A percentile compares a stretch with the other conserved stretches of the same genome.
These are phyloP conservation scores for Brachionus calyciflorus DNA, from an alignment of 1,140 invertebrate species.

Conservation along the genomic window DNA sequence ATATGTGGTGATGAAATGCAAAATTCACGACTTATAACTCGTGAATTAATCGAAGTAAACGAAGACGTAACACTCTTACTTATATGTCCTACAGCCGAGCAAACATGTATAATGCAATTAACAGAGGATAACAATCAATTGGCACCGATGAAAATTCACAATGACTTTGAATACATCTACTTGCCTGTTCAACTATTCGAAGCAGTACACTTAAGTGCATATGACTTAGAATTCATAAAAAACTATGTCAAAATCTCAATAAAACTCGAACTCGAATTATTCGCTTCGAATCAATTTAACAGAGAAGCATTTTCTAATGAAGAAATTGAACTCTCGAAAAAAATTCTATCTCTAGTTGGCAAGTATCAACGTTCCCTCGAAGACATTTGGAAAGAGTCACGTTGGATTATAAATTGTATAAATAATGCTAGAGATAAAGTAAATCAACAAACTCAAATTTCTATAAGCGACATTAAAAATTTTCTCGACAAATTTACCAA, in stretches of 20 bases:
- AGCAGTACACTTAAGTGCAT: constrained; percentile 49
- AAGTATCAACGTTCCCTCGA: constrained; percentile 57
- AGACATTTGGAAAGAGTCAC: constrained; percentile 79
- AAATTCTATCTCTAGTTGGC: constrained; percentile 71
- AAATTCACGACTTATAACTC: background rate
- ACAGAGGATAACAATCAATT: background rate
- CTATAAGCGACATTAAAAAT: background rate
- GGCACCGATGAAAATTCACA: background rate
- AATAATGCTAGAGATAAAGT: constrained; percentile 80
- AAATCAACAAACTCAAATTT: background rate
- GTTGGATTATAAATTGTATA: constrained; percentile 92
- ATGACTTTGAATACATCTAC: constrained; percentile 61
- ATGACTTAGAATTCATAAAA: constrained; percentile 30
- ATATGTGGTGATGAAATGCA: background rate
- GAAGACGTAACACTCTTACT: constrained; percentile 19
- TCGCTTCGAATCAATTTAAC: constrained; percentile 45
- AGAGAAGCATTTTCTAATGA: constrained; percentile 77
- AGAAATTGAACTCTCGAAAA: constrained; percentile 79
- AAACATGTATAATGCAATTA: constrained; percentile 39
- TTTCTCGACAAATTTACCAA: background rate
- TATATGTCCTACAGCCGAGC: constrained; percentile 30
- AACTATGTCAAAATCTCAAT: constrained; percentile 31
- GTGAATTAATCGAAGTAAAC: constrained; percentile 35
- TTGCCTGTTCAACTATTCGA: constrained; percentile 81
- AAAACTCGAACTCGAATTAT: constrained; percentile 44